phyloP scores from a whole-genome alignment of 2,113 vertebrate species.

The Petromus typicus region DNA sequence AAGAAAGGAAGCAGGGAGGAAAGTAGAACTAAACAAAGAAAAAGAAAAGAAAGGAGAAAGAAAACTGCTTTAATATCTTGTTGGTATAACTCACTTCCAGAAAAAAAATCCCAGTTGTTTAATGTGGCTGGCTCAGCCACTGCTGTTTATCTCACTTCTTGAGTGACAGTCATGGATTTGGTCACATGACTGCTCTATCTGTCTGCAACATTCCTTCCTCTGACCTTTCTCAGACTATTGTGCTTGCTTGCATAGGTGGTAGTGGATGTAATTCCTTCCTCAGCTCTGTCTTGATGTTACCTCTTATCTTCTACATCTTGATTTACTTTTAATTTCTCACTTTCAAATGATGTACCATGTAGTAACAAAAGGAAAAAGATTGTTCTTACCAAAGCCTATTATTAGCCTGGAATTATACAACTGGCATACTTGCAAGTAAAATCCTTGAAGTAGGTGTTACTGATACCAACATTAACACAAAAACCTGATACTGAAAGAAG shows the following conservation, averaged over 20 bases:
- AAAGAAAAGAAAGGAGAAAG: background rate
- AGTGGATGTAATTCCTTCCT: background rate
- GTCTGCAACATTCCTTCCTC: background rate
- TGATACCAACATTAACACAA: background rate
- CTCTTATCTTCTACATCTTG: background rate
- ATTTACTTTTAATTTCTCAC: background rate
- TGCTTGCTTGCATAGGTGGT: background rate
- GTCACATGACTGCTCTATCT: background rate
- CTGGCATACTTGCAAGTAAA: background rate
- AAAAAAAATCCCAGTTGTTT: background rate
- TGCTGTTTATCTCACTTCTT: background rate
- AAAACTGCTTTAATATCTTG: background rate
- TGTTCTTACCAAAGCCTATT: background rate
- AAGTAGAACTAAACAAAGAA: too few relatives aligned
- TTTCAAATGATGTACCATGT: background rate
- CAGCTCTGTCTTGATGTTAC: background rate
- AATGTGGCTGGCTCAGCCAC: background rate
- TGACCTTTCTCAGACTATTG: background rate
- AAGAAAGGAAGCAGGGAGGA: too few relatives aligned
- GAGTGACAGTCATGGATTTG: background rate
- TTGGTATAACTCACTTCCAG: background rate
- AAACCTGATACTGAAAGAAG: background rate
- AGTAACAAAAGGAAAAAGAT: background rate
- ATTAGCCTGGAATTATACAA: background rate
- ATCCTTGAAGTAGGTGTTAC: background rate